A percentile compares a stretch with the other conserved stretches of the same genome.
These are phyloP conservation scores for Oryzias woworae DNA, from an alignment of 2,113 vertebrate species.

Conservation along the genomic window DNA sequence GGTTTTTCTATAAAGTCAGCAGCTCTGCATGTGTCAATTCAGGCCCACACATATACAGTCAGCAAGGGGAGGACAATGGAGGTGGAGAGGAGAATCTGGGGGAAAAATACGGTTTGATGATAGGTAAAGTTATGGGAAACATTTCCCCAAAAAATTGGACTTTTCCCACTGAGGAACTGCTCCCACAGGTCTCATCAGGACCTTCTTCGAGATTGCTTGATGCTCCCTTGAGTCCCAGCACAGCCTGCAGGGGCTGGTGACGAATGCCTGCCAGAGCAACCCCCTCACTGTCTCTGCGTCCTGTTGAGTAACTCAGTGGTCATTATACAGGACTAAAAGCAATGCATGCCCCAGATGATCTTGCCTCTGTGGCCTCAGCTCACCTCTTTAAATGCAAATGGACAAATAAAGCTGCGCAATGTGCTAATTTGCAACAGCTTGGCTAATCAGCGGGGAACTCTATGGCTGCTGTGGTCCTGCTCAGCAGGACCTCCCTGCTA, in stretches of 20 bases:
- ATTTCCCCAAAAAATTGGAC: slow-evolving; percentile 33
- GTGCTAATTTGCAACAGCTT: slow-evolving; percentile 76
- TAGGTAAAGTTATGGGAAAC: slow-evolving; percentile 1
- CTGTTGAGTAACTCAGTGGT: slow-evolving; percentile 38
- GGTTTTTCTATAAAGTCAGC: slow-evolving; percentile 1
- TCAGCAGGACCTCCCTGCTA: slow-evolving; percentile 54
- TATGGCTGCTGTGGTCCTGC: slow-evolving; percentile 51
- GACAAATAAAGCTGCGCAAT: slow-evolving; percentile 54
- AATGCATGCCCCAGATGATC: slow-evolving; percentile 44
- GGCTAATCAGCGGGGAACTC: slow-evolving; percentile 64
- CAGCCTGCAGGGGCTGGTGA: slow-evolving; percentile 55
- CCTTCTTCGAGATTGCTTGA: slow-evolving; percentile 4
- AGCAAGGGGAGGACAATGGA: not conserved
- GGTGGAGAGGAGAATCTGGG: slow-evolving; percentile 1
- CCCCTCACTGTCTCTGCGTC: slow-evolving; percentile 44
- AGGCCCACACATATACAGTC: slow-evolving; percentile 30
- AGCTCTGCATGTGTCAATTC: slow-evolving; percentile 32
- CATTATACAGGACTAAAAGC: slow-evolving; percentile 50
- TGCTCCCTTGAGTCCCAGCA: slow-evolving; percentile 27
- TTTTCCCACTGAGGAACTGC: slow-evolving; percentile 35
- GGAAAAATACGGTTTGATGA: not conserved
- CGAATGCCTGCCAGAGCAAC: slow-evolving; percentile 53
- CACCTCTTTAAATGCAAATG: slow-evolving; percentile 81
- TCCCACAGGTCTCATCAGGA: slow-evolving; percentile 22
- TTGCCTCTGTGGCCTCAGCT: slow-evolving; percentile 49